phyloP scores from a whole-genome alignment of 2,797 vertebrate genomes.

The Gouania willdenowi region DNA sequence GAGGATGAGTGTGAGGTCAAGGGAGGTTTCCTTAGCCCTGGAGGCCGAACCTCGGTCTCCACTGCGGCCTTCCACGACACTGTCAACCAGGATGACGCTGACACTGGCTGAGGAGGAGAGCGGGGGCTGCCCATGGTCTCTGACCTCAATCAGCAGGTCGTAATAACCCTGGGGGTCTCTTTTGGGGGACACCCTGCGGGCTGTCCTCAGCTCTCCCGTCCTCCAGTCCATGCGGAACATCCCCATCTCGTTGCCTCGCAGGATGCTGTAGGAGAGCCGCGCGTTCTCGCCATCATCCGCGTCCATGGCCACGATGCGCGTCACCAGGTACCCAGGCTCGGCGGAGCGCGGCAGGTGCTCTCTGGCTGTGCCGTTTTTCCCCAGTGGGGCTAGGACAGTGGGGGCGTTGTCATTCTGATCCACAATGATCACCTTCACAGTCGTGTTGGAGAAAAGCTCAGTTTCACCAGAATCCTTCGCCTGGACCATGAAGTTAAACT shows the following conservation, averaged over 20 bases:
- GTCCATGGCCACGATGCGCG: conserved; percentile 90
- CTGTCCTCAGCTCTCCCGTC: conserved; percentile 91
- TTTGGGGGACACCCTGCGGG: conserved; percentile 85
- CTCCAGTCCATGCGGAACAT: conserved; percentile 98
- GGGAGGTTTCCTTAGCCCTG: conserved; percentile 81
- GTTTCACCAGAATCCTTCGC: conserved; percentile 85
- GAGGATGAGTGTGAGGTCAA: conserved; percentile 95
- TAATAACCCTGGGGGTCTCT: conserved; percentile 88
- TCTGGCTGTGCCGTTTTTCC: conserved; percentile 89
- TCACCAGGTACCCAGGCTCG: conserved; percentile 92
- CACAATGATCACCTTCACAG: conserved; percentile 88
- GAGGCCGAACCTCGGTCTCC: conserved; percentile 76
- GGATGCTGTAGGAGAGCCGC: conserved; percentile 91
- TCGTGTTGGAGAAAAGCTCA: conserved; percentile 86
- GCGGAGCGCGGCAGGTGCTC: conserved; percentile 90
- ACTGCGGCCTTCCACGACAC: conserved; percentile 78
- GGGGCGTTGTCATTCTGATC: conserved; percentile 97
- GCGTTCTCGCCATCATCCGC: conserved; percentile 94
- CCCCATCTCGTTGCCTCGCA: conserved; percentile 90
- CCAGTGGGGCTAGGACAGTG: conserved; percentile 85
- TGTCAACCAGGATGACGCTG: conserved; percentile 88
- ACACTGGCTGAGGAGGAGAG: conserved; percentile 91
- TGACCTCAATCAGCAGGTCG: conserved; percentile 92
- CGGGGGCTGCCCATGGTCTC: conserved; percentile 95
- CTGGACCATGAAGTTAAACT: conserved; percentile 93